These are phyloP conservation scores for Eurypyga helias DNA, from an alignment of 2,113 vertebrate genomes.

Conservation along the genomic window DNA sequence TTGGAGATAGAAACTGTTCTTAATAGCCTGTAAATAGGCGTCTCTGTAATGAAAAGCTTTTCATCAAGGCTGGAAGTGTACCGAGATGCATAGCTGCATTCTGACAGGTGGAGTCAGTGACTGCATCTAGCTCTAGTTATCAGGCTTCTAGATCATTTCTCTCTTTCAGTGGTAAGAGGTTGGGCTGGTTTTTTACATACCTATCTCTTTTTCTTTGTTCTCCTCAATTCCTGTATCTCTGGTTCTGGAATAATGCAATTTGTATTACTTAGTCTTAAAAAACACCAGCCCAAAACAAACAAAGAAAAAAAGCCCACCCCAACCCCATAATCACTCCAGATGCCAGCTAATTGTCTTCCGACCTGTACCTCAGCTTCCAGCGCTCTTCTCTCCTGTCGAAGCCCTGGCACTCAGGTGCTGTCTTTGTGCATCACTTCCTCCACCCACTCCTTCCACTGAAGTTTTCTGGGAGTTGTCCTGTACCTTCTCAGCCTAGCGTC, in stretches of 20 bases:
- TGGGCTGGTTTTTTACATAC: accelerated
- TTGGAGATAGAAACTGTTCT: not conserved
- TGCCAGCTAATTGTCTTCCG: not conserved
- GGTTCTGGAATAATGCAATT: not conserved
- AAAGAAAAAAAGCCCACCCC: accelerated
- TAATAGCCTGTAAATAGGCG: not conserved
- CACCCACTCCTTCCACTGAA: not conserved
- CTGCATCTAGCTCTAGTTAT: not conserved
- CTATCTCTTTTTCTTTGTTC: not conserved
- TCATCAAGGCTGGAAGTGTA: not conserved
- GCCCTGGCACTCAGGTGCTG: not conserved
- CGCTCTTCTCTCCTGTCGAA: not conserved
- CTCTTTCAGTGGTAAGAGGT: not conserved
- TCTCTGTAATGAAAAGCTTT: not conserved
- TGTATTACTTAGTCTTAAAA: not conserved
- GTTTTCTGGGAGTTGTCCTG: not conserved
- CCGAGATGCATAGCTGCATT: not conserved
- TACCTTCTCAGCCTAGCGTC: not conserved
- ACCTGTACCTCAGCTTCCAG: not conserved
- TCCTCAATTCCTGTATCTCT: not conserved
- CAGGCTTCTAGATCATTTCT: not conserved
- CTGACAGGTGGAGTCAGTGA: not conserved
- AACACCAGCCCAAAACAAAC: not conserved
- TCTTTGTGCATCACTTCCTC: not conserved
- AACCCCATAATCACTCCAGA: not conserved